Conservation (phyloP, 2,113 vertebrate species). For the Silurus glanis region DNA sequence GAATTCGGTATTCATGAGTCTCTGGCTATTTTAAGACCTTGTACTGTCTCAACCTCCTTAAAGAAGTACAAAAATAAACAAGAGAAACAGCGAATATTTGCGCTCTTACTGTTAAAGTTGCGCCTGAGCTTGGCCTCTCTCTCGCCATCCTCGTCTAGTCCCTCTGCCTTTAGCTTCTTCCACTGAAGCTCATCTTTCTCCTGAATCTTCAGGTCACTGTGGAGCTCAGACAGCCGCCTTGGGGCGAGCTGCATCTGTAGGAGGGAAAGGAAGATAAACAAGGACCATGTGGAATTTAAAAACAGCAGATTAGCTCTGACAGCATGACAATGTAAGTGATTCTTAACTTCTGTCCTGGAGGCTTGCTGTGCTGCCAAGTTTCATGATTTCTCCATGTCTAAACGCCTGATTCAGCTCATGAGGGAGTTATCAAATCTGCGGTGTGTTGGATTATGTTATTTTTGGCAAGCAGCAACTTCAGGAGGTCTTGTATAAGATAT, state of each 20-base stretch:
- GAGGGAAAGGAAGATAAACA: neutral
- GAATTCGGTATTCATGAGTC: neutral
- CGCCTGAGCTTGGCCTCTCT: constrained; percentile 84
- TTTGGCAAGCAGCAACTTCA: neutral
- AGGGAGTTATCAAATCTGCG: neutral
- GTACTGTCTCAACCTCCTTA: neutral
- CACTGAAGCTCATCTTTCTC: constrained; percentile 92
- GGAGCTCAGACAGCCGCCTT: constrained; percentile 84
- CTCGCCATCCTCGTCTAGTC: constrained; percentile 87
- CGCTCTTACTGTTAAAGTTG: constrained; percentile 75
- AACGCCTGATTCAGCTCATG: neutral
- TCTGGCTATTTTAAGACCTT: too few species aligned
- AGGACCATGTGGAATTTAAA: neutral
- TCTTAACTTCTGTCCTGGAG: neutral
- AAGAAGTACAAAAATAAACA: neutral
- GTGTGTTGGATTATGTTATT: neutral
- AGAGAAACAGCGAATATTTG: neutral
- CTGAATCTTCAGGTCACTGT: constrained; percentile 92
- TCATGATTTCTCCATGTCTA: neutral
- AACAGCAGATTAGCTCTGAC: neutral
- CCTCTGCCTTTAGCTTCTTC: constrained; percentile 92
- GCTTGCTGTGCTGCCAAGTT: neutral
- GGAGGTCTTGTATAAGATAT: neutral
- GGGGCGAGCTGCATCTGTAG: constrained; percentile 83
- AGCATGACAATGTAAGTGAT: neutral